Conservation (phyloP, 1,140 invertebrate genomes). For the Rhagoletis pomonella region DNA sequence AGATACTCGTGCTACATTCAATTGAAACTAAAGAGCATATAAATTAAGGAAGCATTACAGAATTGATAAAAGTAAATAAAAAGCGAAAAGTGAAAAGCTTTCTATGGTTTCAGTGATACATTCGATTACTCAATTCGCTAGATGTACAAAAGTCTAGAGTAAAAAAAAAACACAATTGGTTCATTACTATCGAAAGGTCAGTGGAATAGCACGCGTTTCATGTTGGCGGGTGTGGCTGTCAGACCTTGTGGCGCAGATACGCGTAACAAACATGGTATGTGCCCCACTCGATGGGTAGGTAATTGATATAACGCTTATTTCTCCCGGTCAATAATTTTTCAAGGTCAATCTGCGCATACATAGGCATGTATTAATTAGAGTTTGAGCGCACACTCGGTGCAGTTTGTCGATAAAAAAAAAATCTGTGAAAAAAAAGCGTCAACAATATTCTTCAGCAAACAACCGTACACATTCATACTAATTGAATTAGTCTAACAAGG, state of each 20-base stretch:
- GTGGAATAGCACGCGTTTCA: background rate
- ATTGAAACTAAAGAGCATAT: background rate
- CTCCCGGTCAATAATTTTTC: background rate
- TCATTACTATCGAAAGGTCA: background rate
- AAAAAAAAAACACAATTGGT: background rate
- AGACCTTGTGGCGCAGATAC: no score
- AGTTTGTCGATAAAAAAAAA: background rate
- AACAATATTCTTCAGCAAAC: background rate
- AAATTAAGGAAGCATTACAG: background rate
- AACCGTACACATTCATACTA: background rate
- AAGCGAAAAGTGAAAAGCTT: background rate
- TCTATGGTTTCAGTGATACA: background rate
- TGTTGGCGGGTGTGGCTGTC: background rate
- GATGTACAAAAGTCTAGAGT: background rate
- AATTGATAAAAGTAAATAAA: background rate
- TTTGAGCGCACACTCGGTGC: background rate
- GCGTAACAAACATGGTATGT: background rate
- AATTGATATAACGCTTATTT: background rate
- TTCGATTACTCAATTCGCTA: background rate
- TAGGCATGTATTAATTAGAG: background rate
- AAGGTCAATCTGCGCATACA: background rate
- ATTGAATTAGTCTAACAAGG: background rate
- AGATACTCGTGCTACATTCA: background rate
- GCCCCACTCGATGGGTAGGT: background rate
- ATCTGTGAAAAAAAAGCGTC: background rate